Conservation (phyloP, 2,113 vertebrate genomes). For the Pipa parva region DNA sequence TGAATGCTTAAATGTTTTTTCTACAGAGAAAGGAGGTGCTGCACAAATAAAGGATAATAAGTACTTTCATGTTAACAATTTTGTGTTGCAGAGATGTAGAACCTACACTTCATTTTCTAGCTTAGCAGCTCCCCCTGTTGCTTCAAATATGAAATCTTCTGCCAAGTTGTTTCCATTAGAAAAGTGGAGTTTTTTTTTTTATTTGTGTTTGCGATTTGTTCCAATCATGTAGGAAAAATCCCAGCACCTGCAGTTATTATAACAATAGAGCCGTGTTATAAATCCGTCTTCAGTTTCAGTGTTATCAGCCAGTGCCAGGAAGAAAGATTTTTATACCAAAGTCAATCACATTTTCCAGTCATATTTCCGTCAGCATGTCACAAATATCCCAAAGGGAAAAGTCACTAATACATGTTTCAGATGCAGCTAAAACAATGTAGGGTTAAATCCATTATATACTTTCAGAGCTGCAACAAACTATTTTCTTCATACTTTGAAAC, state of each 20-base stretch:
- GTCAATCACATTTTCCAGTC: neutral
- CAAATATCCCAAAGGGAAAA: no score
- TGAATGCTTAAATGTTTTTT: no score
- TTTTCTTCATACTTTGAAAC: no score
- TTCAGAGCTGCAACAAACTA: no score
- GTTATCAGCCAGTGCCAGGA: neutral
- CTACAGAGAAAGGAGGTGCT: no score
- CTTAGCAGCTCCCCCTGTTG: slow-evolving; percentile 13
- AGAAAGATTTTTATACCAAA: neutral
- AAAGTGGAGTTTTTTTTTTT: neutral
- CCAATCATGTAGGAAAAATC: neutral
- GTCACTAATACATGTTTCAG: no score
- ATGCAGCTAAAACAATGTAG: no score
- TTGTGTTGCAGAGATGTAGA: neutral
- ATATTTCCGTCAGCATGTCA: no score
- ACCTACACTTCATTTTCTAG: neutral
- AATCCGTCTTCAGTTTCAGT: neutral
- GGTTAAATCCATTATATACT: no score
- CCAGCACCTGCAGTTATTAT: neutral
- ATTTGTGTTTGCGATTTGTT: no score
- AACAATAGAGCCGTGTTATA: neutral
- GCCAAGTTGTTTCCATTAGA: neutral
- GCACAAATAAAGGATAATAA: no score
- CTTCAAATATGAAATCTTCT: neutral
- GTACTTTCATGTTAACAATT: no score